A percentile compares a stretch with the other conserved stretches of the same genome.
phyloP scores from a whole-genome alignment of 2,797 vertebrate genomes.

The Lindbergichthys nudifrons region DNA sequence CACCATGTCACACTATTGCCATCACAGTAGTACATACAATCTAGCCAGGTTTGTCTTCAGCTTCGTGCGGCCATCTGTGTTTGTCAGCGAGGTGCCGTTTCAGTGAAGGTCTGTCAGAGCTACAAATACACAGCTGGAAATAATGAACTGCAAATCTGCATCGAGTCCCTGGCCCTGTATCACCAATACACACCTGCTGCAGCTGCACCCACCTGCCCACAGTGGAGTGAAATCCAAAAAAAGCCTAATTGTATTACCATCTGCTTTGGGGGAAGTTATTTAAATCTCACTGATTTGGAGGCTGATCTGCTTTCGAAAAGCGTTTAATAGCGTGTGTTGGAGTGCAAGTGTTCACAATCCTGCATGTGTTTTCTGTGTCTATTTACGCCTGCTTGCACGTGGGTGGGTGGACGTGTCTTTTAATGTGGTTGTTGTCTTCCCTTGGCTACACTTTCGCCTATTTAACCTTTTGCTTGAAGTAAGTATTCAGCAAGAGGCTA shows the following conservation, averaged over 20 bases:
- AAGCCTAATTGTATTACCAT: conserved; percentile 65
- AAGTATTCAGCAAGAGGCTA: conserved; percentile 24
- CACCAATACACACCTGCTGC: conserved; percentile 62
- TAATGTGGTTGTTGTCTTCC: conserved; percentile 49
- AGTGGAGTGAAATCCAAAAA: conserved; percentile 30
- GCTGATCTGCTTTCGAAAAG: conserved; percentile 43
- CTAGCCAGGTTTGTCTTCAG: conserved; percentile 48
- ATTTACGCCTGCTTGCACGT: conserved; percentile 26
- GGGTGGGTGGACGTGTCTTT: conserved; percentile 37
- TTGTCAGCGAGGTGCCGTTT: conserved; percentile 30
- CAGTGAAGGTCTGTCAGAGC: conserved; percentile 47
- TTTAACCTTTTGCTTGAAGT: conserved; percentile 57
- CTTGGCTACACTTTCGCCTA: conserved; percentile 36
- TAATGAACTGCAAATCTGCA: conserved; percentile 68
- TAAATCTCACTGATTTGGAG: conserved; percentile 54
- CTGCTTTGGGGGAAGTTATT: conserved; percentile 62
- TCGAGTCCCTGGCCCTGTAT: conserved; percentile 47
- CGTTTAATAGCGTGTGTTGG: conserved; percentile 42
- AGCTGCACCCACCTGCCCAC: conserved; percentile 64
- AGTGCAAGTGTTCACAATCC: conserved; percentile 21
- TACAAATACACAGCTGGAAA: conserved; percentile 65
- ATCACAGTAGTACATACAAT: conserved; percentile 38
- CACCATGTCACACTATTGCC: conserved; percentile 10
- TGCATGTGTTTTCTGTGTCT: conserved; percentile 15
- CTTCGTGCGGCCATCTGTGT: conserved; percentile 50